Conservation (phyloP, 2,113 vertebrate species). For the Agelaius tricolor region DNA sequence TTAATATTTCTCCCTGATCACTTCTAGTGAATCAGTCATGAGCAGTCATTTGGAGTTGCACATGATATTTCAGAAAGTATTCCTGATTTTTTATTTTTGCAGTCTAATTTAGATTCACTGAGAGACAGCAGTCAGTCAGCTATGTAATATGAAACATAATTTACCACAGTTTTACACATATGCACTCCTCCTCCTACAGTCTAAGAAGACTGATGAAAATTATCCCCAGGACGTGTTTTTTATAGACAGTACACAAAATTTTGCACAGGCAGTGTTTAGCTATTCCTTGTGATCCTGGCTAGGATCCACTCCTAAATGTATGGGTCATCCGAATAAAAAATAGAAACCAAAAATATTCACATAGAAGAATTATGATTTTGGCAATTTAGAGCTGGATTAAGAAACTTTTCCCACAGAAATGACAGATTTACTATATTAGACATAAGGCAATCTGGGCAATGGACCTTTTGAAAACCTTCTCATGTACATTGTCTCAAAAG, state of each 20-base stretch:
- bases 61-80: background rate
- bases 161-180: background rate
- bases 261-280: background rate
- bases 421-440: background rate
- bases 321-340: background rate
- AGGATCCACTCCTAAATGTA: background rate
- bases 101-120: background rate
- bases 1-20: background rate
- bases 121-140: slow-evolving; percentile 9
- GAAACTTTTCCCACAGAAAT: background rate
- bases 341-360: background rate
- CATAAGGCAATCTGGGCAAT: background rate
- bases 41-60: background rate
- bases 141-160: background rate
- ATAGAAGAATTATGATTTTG: background rate
- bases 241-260: background rate
- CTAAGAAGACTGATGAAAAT: background rate
- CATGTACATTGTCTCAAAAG: accelerated
- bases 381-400: background rate
- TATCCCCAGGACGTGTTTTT: background rate
- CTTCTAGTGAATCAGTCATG: background rate
- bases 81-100: background rate
- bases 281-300: background rate
- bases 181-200: background rate
- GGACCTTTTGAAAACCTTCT: background rate